Base-by-base conservation (phyloP, 2,888 invertebrate genomes). In the Mactromeris polynyma region DNA sequence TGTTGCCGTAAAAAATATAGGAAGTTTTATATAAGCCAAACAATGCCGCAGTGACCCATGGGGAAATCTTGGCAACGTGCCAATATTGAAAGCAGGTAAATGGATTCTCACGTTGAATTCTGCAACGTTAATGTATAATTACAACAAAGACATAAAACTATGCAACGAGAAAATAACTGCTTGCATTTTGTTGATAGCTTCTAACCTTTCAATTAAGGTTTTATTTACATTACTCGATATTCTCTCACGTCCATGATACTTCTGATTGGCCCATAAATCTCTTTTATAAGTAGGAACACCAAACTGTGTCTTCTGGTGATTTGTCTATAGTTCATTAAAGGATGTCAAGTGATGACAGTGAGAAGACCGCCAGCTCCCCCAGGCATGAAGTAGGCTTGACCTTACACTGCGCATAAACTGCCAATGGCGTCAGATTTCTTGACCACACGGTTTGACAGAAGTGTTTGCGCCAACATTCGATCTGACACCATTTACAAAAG, bases 401-500 rank as follows among this genome's bases (percentile, higher is more conserved):
- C 69, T 80, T 79, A 64, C 81, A 40, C 36, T 73, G 33, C 26
- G 2, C 73, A 36, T 36, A 36, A 26, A 21, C 77, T 36, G n/a
- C 58, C 42, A 11, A n/a, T 42, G 42, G 58, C 85, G 46, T 79
- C 85, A 69, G n/a, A 31, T 54, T 64, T 85, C 54, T 77, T 69
- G 64, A 58, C 64, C 80, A 77, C 54, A 81, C 69, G n/a, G 69
- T 73, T 46, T 81, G 58, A 51, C 81, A 69, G 40, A 51, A 81
- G 51, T 33, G 26, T 42, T 46, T 69, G 42, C 38, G 54, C 54
- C 38, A 69, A 86, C 82, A 82, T 86, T n/a, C 36, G 77, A 73
- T 33, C 54, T 82, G 82, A 86, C 86, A 86, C 82, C 82, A 33
- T 26, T 36, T 38, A 82, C 78, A 86, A 86, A 73, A 82, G 86